Evolutionary conservation across 2,888 invertebrate species (phyloP).

Genomic region (Matsumyia berberina): DNA sequence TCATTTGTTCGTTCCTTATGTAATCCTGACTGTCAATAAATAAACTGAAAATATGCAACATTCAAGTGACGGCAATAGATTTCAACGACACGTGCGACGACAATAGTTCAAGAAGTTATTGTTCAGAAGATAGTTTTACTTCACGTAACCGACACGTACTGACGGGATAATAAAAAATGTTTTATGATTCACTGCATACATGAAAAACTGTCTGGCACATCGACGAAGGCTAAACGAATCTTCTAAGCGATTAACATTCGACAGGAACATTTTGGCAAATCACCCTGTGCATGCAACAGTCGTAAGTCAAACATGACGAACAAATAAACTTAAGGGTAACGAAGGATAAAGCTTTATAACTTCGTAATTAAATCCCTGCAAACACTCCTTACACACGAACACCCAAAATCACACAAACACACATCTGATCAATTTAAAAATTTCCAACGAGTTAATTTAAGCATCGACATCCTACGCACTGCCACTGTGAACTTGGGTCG

Average conservation of each 20-base stretch:
- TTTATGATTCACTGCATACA: no score
- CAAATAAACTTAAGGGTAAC: neutral
- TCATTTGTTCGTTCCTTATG: no score
- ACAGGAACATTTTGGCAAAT: neutral
- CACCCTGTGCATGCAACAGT: constrained; percentile 2
- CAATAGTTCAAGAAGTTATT: no score
- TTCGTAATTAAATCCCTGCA: constrained; percentile 11
- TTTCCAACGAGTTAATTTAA: constrained; percentile 20
- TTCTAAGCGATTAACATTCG: neutral
- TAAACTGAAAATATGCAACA: no score
- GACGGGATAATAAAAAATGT: no score
- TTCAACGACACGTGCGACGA: no score
- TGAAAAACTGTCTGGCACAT: no score
- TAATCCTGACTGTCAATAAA: no score
- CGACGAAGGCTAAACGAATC: no score
- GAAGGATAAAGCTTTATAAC: neutral
- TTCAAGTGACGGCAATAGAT: no score
- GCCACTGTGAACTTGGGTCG: constrained; percentile 32
- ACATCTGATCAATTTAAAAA: constrained; percentile 32
- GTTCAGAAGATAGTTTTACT: no score
- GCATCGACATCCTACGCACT: constrained; percentile 42
- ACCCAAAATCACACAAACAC: neutral
- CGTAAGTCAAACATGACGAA: neutral
- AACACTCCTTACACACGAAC: neutral
- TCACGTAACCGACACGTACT: no score